Percentiles rank a stretch among this genome's conserved stretches.
These are phyloP conservation scores for Sarcophaga caerulescens DNA, from an alignment of 2,888 invertebrate species.

Conservation along the genomic window DNA sequence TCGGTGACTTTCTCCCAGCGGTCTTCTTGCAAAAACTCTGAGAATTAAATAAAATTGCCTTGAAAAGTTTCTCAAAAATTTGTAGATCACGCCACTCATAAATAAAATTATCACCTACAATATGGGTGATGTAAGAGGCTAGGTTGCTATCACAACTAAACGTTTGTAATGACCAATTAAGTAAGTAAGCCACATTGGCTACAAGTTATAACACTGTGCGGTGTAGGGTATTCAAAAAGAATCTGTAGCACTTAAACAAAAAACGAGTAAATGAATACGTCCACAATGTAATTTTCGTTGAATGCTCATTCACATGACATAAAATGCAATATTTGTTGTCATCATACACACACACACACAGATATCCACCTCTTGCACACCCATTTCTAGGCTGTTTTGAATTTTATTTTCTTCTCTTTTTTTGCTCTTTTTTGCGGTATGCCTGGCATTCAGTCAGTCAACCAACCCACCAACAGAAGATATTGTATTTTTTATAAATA, in stretches of 20 bases:
- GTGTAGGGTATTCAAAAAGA: too few relatives aligned
- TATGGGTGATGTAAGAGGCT: too few relatives aligned
- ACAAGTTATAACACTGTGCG: too few relatives aligned
- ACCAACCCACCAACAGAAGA: constrained; percentile 29
- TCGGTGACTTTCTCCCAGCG: too few relatives aligned
- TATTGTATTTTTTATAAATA: background rate
- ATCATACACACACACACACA: constrained; percentile 18
- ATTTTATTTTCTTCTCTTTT: constrained; percentile 7
- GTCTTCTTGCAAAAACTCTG: too few relatives aligned
- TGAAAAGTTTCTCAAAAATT: too few relatives aligned
- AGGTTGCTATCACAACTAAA: too few relatives aligned
- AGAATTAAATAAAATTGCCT: too few relatives aligned
- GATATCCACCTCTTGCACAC: background rate
- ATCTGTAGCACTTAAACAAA: background rate
- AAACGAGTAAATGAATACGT: background rate
- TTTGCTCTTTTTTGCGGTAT: constrained; percentile 41
- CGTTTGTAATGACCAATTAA: too few relatives aligned
- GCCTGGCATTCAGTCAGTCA: background rate
- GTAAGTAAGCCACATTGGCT: too few relatives aligned
- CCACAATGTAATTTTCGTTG: constrained; percentile 10
- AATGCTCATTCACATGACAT: constrained; percentile 47
- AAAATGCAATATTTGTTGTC: constrained; percentile 58
- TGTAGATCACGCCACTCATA: too few relatives aligned
- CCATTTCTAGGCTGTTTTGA: constrained; percentile 22
- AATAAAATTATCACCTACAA: too few relatives aligned